Base-by-base conservation (phyloP, 2,797 vertebrate species). In the Peromyscus melanophrys region DNA sequence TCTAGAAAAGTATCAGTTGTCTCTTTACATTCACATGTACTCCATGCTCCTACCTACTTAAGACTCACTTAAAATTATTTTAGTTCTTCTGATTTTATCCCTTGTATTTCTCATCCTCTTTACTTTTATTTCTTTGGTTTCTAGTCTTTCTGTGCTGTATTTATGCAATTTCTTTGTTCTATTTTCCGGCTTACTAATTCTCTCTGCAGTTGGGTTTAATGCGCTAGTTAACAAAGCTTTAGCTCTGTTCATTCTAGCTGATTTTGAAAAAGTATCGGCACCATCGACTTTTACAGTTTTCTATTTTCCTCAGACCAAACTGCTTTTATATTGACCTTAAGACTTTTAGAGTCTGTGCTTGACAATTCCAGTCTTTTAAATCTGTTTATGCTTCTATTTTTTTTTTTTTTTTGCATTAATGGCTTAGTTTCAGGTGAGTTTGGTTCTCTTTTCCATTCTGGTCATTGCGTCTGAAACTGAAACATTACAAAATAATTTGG, bases 101-200 rank as follows among this genome's bases (percentile, higher is more conserved):
- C 40, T 77, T 77, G 29, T 77, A 16, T 75, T 46, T 61, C 27
- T 69, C 29, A n/a, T 55, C 12, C 23, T 89, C 4, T 94, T 27
- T 21, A 25, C 3, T 61, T 9, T 84, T 19, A n/a, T 40, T 73
- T 63, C 46, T 57, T 85, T 73, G 21, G 27, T 16, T 49, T 82
- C 91, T 65, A 57, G 19, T 93, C 55, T 73, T 85, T 37, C 63
- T 67, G 10, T 17, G 2, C 63, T 57, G 12, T 49, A 9, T 34
- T 90, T 81, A 92, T 34, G 34, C 46, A 63, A 40, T 85, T 96
- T 92, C 71, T 85, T 67, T 75, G 55, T 46, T 65, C 13, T 65
- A 46, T 92, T 92, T 80, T 95, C 31, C 1, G 6, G 59, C 40
- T 78, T n/a, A 80, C 27, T 40, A 67, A 85, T 73, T 77, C 49